phyloP scores from a whole-genome alignment of 2,113 vertebrate genomes.

The Tachycineta bicolor region DNA sequence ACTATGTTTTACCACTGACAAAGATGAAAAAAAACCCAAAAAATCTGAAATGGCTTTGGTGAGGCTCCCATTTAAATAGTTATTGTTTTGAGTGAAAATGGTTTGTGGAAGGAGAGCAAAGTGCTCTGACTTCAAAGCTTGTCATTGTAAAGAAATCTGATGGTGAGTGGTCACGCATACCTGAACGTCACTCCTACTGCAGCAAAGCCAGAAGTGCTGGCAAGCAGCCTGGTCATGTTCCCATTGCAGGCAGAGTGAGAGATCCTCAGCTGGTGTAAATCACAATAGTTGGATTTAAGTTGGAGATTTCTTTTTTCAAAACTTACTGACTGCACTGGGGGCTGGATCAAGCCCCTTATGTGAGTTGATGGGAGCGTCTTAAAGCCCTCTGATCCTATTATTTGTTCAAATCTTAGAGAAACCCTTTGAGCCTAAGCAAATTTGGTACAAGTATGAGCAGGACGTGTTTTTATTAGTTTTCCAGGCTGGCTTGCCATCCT shows the following conservation, averaged over 20 bases:
- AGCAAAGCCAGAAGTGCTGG: constrained; percentile 46
- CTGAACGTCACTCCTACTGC: constrained; percentile 44
- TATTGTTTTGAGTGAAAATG: constrained; percentile 58
- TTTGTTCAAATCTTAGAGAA: constrained; percentile 27
- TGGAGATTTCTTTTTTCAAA: neutral
- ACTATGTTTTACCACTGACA: neutral
- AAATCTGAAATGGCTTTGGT: neutral
- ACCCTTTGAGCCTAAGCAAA: neutral
- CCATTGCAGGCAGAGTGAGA: neutral
- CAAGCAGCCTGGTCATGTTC: constrained; percentile 7
- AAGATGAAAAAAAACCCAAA: neutral
- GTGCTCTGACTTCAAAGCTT: constrained; percentile 60
- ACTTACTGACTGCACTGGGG: neutral
- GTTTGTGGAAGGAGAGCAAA: constrained; percentile 59
- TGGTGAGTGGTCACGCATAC: constrained; percentile 61
- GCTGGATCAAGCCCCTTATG: neutral
- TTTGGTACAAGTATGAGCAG: neutral
- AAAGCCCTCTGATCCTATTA: constrained; percentile 19
- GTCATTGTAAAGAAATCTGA: constrained; percentile 53
- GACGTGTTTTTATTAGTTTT: neutral
- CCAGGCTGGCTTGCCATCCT: neutral
- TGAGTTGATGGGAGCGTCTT: neutral
- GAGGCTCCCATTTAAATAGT: constrained; percentile 10
- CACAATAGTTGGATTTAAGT: neutral
- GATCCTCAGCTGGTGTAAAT: constrained; percentile 22